These are phyloP conservation scores for Catamblyrhynchus diadema DNA, from an alignment of 2,797 vertebrate species.

Conservation along the genomic window DNA sequence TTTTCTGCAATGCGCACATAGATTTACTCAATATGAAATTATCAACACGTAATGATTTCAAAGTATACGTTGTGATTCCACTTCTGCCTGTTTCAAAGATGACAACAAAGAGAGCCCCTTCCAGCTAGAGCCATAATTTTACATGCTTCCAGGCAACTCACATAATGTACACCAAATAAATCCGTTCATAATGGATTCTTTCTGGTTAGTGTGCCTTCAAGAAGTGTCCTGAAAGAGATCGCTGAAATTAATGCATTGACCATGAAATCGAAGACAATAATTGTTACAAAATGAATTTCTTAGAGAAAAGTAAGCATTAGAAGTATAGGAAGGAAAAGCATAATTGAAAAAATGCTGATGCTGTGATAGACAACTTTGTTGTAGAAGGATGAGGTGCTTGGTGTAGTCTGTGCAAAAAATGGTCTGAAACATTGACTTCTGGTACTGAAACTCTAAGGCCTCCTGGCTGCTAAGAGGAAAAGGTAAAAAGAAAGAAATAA, in stretches of 20 bases:
- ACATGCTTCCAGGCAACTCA: not conserved
- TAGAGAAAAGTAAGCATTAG: not conserved
- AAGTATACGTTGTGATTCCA: not conserved
- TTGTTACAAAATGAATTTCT: not conserved
- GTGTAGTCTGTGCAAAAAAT: not conserved
- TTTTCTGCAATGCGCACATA: not conserved
- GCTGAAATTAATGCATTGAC: not conserved
- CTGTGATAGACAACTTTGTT: not conserved
- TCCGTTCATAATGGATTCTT: conserved; percentile 38
- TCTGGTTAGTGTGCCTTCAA: not conserved
- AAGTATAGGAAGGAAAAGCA: not conserved
- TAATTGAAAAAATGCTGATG: not conserved
- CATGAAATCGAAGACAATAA: conserved; percentile 24
- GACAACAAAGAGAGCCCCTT: not conserved
- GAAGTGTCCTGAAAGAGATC: conserved; percentile 18
- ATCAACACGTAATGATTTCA: not conserved
- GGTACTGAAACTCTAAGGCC: not conserved
- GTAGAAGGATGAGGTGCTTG: not conserved
- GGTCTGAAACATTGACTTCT: not conserved
- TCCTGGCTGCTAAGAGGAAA: not conserved
- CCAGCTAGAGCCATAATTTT: not conserved
- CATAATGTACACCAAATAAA: not conserved
- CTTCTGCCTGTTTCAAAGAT: not conserved
- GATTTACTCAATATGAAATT: not conserved
- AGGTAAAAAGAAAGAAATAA: not conserved